Conservation (phyloP, 1,140 invertebrate genomes). For the Sesamia nonagrioides region DNA sequence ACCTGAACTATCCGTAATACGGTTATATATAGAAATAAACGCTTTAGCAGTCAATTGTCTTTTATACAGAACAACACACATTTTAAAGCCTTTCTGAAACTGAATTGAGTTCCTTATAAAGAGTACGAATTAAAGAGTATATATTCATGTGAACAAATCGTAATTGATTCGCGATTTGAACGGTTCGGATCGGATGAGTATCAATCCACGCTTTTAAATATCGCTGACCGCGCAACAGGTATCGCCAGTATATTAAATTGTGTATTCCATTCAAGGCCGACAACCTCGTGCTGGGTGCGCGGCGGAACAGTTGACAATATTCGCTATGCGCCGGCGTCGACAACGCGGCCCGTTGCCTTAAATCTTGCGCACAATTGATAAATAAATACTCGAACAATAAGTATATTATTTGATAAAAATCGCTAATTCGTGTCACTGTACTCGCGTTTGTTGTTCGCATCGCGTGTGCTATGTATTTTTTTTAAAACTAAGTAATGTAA, state of each 20-base stretch:
- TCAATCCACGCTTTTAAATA: neutral
- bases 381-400: constrained; percentile 54
- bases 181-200: constrained; percentile 5
- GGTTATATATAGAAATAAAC: neutral
- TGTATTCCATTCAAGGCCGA: constrained; percentile 68
- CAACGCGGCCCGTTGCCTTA: constrained; percentile 60
- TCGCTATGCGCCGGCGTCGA: constrained; percentile 71
- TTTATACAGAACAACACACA: too few relatives aligned
- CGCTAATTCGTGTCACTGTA: constrained; percentile 36
- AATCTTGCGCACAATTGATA: constrained; percentile 54
- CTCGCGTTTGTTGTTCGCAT: constrained; percentile 20
- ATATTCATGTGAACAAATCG: neutral
- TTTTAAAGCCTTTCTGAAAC: neutral
- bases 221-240: constrained; percentile 50
- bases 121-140: neutral
- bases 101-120: neutral
- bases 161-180: constrained; percentile 31
- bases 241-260: constrained; percentile 51
- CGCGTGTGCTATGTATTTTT: constrained; percentile 51
- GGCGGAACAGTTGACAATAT: constrained; percentile 70
- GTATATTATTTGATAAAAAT: constrained; percentile 45
- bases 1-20: neutral
- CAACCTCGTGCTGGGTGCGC: constrained; percentile 62
- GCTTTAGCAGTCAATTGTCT: too few relatives aligned
- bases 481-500: constrained; percentile 43